Percentiles rank a stretch among this genome's conserved stretches.
phyloP scores from a whole-genome alignment of 2,888 invertebrate genomes.

The Tipula lateralis region DNA sequence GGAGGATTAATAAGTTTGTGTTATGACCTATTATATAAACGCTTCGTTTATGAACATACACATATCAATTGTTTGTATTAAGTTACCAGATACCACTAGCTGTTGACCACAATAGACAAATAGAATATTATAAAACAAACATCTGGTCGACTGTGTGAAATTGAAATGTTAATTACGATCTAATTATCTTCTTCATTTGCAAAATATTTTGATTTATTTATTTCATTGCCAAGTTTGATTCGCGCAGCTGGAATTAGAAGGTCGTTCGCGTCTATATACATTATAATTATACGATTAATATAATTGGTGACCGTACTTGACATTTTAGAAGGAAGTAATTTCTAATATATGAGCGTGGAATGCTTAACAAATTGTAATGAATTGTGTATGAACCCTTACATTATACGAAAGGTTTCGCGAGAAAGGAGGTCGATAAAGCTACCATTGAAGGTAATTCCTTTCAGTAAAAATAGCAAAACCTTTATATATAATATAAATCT shows the following conservation, averaged over 20 bases:
- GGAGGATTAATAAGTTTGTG: not conserved
- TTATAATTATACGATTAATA: not conserved
- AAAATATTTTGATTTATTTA: slow-evolving; percentile 14
- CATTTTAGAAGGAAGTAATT: not conserved
- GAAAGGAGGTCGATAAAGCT: no score
- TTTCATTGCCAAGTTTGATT: slow-evolving; percentile 19
- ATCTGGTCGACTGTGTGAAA: not conserved
- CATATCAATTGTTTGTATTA: not conserved
- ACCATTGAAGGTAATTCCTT: no score
- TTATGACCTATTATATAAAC: not conserved
- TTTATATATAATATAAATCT: no score
- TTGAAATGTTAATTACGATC: not conserved
- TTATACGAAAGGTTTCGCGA: no score
- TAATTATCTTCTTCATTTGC: slow-evolving; percentile 8
- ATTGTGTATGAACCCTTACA: no score
- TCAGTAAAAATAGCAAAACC: no score
- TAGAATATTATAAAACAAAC: not conserved
- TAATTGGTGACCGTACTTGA: not conserved
- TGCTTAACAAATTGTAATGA: no score
- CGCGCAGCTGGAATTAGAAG: not conserved
- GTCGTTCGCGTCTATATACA: not conserved
- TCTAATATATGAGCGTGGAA: no score
- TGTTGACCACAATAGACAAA: no score
- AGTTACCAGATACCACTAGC: not conserved
- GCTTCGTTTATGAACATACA: not conserved